Evolutionary conservation across 2,888 invertebrate genomes (phyloP).

Genomic region (Lissocephala sabroskyi): DNA sequence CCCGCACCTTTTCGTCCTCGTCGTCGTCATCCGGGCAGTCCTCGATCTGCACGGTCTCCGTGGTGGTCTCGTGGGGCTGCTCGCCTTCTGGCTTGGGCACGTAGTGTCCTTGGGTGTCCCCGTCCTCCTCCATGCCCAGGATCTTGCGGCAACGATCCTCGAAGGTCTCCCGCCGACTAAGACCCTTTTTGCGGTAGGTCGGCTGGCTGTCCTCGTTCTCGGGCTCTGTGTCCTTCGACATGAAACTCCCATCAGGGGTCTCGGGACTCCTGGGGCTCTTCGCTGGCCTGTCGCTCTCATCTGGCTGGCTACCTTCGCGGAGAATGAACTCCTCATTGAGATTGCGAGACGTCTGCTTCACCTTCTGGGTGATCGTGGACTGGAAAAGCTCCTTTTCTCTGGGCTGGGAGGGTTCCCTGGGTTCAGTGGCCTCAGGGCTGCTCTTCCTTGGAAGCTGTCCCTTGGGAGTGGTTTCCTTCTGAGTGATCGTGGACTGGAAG

Average conservation of each 20-base stretch:
- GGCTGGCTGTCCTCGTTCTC: slow-evolving; percentile 47
- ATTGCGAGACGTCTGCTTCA: slow-evolving; percentile 35
- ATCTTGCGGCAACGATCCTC: slow-evolving; percentile 82
- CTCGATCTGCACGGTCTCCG: slow-evolving; percentile 42
- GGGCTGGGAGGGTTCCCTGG: slow-evolving; percentile 13
- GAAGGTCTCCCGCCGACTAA: slow-evolving; percentile 80
- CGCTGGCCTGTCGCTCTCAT: slow-evolving; percentile 12
- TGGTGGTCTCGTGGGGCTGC: slow-evolving; percentile 10
- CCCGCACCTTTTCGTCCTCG: slow-evolving; percentile 34
- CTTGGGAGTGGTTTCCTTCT: too few species aligned
- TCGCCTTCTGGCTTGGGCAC: slow-evolving; percentile 29
- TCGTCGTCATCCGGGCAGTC: slow-evolving; percentile 67
- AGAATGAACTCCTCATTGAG: slow-evolving; percentile 46
- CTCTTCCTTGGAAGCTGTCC: too few species aligned
- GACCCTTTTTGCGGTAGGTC: slow-evolving; percentile 75
- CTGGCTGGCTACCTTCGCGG: slow-evolving; percentile 37
- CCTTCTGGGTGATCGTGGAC: slow-evolving; percentile 29
- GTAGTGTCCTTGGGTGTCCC: slow-evolving; percentile 62
- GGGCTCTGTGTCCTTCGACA: slow-evolving; percentile 42
- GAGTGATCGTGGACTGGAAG: slow-evolving; percentile 33
- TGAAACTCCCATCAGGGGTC: slow-evolving; percentile 54
- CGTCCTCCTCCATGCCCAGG: slow-evolving; percentile 75
- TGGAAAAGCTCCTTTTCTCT: slow-evolving; percentile 36
- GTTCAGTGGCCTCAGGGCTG: too few species aligned
- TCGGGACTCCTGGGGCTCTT: slow-evolving; percentile 31